These are phyloP conservation scores for Megastigmus dorsalis DNA, from an alignment of 2,888 invertebrate species.

Conservation along the genomic window DNA sequence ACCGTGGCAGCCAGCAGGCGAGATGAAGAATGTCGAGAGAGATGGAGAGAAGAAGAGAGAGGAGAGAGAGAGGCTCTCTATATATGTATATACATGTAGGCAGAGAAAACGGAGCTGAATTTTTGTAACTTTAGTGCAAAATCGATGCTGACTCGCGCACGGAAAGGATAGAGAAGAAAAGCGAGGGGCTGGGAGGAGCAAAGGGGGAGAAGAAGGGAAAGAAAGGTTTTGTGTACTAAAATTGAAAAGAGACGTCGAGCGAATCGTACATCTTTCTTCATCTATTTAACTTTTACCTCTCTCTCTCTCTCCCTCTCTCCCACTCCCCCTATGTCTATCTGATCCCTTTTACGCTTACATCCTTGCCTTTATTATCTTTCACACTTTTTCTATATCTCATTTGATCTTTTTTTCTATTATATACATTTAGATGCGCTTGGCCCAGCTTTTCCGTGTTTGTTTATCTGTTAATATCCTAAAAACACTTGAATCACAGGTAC, in stretches of 20 bases:
- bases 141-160: slow-evolving; percentile 27
- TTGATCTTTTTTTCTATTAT: too few species aligned
- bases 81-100: too few species aligned
- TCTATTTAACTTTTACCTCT: slow-evolving; percentile 1
- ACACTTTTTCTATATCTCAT: neutral
- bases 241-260: slow-evolving; percentile 39
- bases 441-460: too few species aligned
- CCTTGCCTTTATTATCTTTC: neutral
- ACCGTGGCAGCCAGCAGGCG: slow-evolving; percentile 1
- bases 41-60: slow-evolving; percentile 19
- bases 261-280: slow-evolving; percentile 27
- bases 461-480: too few species aligned
- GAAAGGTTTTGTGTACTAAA: slow-evolving; percentile 20
- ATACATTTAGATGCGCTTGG: too few species aligned
- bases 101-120: slow-evolving; percentile 25
- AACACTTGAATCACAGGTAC: too few species aligned
- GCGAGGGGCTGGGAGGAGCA: neutral
- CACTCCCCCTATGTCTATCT: neutral
- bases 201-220: slow-evolving; percentile 35
- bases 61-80: slow-evolving; percentile 5
- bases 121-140: slow-evolving; percentile 36
- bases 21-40: neutral
- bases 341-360: neutral
- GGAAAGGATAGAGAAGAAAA: slow-evolving; percentile 4
- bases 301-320: neutral